Conservation (phyloP, 1,140 invertebrate genomes). For the Tribolium castaneum region DNA sequence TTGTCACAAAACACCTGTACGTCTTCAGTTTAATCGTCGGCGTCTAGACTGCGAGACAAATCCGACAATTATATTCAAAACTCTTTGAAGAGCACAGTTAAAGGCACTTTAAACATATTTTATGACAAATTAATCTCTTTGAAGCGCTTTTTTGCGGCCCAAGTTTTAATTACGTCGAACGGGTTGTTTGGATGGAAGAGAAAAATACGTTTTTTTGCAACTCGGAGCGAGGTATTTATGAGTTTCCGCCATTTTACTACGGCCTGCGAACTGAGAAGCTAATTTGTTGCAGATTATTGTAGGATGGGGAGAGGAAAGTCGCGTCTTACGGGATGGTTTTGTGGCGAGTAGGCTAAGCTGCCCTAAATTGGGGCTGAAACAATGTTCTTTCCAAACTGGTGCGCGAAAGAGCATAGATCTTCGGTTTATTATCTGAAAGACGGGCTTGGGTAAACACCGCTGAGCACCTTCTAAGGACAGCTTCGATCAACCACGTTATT, state of each 20-base stretch:
- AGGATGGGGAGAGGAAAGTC: background rate
- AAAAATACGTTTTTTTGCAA: conserved; percentile 12
- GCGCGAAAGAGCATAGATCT: conserved; percentile 11
- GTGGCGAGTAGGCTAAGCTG: conserved; percentile 18
- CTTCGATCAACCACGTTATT: background rate
- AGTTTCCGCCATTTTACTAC: conserved; percentile 4
- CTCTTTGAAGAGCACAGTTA: conserved; percentile 17
- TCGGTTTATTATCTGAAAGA: conserved; percentile 26
- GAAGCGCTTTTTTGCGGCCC: background rate
- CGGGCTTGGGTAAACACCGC: background rate
- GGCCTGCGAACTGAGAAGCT: background rate
- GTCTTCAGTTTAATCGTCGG: background rate
- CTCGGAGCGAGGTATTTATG: conserved; percentile 1
- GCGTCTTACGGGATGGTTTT: conserved; percentile 8
- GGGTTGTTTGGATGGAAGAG: background rate
- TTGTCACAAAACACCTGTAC: conserved; percentile 21
- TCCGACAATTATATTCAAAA: background rate
- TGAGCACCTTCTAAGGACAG: background rate
- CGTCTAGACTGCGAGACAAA: background rate
- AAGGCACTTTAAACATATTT: conserved; percentile 21
- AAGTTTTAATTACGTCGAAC: conserved; percentile 26
- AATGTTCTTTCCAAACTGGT: conserved; percentile 10
- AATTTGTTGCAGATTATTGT: conserved; percentile 30
- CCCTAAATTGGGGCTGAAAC: conserved; percentile 2
- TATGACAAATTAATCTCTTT: conserved; percentile 17